Percentiles rank a stretch among this genome's conserved stretches.
Evolutionary conservation across 2,113 vertebrate species (phyloP).

Genomic region (Drymodes brunneopygia): DNA sequence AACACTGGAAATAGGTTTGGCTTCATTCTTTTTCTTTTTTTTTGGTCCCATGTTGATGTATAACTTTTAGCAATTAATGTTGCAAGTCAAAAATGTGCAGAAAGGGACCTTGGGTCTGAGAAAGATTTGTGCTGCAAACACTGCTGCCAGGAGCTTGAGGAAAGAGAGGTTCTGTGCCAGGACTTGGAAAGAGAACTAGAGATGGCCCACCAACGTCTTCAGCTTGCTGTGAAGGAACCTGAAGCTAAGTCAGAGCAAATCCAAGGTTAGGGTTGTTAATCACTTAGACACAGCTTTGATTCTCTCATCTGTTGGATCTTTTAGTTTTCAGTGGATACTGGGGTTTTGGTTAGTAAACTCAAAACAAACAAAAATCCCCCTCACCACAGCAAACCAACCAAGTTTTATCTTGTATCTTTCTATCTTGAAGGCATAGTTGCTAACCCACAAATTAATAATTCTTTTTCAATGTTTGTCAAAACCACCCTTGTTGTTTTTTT

Average conservation of each 20-base stretch:
- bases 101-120: constrained; percentile 35
- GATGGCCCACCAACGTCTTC: constrained; percentile 78
- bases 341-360: background rate
- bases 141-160: constrained; percentile 71
- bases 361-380: background rate
- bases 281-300: background rate
- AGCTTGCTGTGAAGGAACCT: constrained; percentile 78
- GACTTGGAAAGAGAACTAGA: constrained; percentile 83
- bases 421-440: background rate
- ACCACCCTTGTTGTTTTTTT: background rate
- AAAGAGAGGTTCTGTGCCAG: constrained; percentile 79
- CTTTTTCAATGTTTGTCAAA: background rate
- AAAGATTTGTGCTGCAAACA: constrained; percentile 59
- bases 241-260: constrained; percentile 71
- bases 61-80: background rate
- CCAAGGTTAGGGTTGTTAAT: constrained; percentile 67
- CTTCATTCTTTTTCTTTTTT: background rate
- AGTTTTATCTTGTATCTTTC: background rate
- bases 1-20: background rate
- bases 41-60: background rate
- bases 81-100: constrained; percentile 39
- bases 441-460: background rate
- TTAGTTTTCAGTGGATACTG: background rate
- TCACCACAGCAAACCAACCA: background rate
- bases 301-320: background rate